A percentile compares a stretch with the other conserved stretches of the same genome.
Conservation (phyloP, 1,140 invertebrate species). For the Idris sp. region DNA sequence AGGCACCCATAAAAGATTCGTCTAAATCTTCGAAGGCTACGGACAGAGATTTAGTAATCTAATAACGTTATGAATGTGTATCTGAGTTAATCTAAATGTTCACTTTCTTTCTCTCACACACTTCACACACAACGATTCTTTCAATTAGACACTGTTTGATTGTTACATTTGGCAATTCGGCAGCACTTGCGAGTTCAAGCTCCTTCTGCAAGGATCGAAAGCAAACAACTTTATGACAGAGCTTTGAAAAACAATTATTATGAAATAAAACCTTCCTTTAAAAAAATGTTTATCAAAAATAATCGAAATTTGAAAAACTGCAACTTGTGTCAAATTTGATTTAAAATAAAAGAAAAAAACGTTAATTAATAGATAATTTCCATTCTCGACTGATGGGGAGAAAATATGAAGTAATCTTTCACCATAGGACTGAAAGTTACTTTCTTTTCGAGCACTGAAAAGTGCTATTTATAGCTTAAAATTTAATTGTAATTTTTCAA, state of each 20-base stretch:
- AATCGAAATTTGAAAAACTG: conserved; percentile 12
- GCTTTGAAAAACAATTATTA: not conserved
- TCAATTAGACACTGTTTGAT: conserved; percentile 71
- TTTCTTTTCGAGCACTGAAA: no score
- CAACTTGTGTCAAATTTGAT: not conserved
- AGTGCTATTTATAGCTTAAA: no score
- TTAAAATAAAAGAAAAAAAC: no score
- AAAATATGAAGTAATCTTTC: no score
- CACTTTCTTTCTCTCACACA: conserved; percentile 29
- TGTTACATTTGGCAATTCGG: conserved; percentile 75
- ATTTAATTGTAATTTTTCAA: no score
- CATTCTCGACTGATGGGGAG: no score
- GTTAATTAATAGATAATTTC: no score
- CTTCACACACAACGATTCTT: conserved; percentile 37
- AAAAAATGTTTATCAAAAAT: conserved; percentile 30
- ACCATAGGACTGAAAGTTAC: no score
- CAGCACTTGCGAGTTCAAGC: conserved; percentile 71
- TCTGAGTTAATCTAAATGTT: conserved; percentile 28
- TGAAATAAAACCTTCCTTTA: not conserved
- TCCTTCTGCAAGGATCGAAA: conserved; percentile 64
- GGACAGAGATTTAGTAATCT: conserved; percentile 27
- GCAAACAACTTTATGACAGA: conserved; percentile 34
- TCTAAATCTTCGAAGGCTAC: conserved; percentile 48
- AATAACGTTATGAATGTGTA: conserved; percentile 10
- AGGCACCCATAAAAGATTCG: conserved; percentile 70